Evolutionary conservation across 2,113 vertebrate genomes (phyloP).

Genomic region (Psammodynastes pulverulentus): DNA sequence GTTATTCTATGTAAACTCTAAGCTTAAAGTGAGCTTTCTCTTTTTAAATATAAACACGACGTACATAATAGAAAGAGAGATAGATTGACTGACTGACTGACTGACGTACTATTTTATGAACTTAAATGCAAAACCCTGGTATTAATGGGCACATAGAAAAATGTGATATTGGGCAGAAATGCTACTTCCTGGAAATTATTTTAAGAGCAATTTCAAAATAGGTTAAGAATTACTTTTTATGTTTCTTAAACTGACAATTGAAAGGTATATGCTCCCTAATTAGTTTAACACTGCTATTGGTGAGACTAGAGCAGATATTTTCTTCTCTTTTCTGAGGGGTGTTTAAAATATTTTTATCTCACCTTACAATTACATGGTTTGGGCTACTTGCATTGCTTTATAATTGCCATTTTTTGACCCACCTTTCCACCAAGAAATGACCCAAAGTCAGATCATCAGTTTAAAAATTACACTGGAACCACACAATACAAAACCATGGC

Average conservation of each 20-base stretch:
- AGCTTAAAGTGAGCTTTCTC: not conserved
- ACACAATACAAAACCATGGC: not conserved
- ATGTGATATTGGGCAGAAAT: not conserved
- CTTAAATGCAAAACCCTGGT: not conserved
- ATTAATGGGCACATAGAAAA: not conserved
- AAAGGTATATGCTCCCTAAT: not conserved
- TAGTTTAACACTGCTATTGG: not conserved
- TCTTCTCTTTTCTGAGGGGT: not conserved
- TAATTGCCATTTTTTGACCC: not conserved
- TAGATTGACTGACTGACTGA: not conserved
- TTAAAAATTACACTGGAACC: not conserved
- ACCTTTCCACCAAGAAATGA: not conserved
- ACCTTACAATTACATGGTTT: not conserved
- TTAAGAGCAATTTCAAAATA: not conserved
- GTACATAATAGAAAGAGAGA: not conserved
- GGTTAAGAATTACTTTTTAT: not conserved
- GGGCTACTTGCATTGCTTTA: not conserved
- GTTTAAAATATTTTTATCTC: not conserved
- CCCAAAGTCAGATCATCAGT: not conserved
- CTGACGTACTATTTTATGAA: not conserved
- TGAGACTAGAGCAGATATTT: not conserved
- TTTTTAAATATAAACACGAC: not conserved
- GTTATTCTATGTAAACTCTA: too few species aligned
- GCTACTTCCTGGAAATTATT: not conserved
- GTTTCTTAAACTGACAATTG: not conserved